phyloP scores from a whole-genome alignment of 2,888 invertebrate genomes.

The Parnassius orleans region DNA sequence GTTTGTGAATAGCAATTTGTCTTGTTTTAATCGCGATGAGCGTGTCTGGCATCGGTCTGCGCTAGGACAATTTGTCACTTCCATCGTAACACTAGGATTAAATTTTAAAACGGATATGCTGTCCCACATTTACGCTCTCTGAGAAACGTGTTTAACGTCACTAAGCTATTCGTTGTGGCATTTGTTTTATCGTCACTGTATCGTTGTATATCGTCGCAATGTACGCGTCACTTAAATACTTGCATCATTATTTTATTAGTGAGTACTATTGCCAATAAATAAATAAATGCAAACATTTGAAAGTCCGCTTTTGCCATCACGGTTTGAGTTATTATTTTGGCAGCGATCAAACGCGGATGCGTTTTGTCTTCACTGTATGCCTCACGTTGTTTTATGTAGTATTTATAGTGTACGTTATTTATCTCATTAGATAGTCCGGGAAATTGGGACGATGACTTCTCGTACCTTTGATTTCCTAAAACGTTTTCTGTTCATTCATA shows the following conservation, averaged over 20 bases:
- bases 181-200: too few relatives aligned
- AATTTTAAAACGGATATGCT: not conserved
- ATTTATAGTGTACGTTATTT: conserved; percentile 65
- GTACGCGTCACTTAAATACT: not conserved
- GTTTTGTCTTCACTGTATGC: conserved; percentile 59
- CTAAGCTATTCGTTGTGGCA: not conserved
- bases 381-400: conserved; percentile 52
- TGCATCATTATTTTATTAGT: not conserved
- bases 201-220: too few relatives aligned
- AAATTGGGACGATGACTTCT: conserved; percentile 69
- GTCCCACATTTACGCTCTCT: not conserved
- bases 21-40: not conserved
- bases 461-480: conserved; percentile 43
- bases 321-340: conserved; percentile 64
- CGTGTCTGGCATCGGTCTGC: not conserved
- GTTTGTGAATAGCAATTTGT: not conserved
- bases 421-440: conserved; percentile 58
- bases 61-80: not conserved
- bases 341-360: conserved; percentile 65
- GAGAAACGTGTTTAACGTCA: not conserved
- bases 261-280: not conserved
- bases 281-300: conserved; percentile 43
- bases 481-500: conserved; percentile 30
- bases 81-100: not conserved
- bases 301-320: conserved; percentile 38